Conservation (phyloP, 2,888 invertebrate species). For the Limnephilus lunatus region DNA sequence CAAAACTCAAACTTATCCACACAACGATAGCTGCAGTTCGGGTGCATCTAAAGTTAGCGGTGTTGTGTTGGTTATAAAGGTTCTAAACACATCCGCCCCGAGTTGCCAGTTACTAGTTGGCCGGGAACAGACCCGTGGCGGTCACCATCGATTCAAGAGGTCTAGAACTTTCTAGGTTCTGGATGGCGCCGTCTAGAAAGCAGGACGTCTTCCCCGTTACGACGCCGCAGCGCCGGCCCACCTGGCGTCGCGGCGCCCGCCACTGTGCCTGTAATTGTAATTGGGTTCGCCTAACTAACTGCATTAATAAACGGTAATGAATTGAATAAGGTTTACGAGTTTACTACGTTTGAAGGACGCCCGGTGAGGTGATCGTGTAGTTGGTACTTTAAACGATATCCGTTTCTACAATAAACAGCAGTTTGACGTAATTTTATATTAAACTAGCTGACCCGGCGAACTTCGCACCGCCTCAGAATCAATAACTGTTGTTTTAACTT, state of each 20-base stretch:
- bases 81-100: background rate
- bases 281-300: conserved; percentile 72
- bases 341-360: conserved; percentile 50
- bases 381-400: conserved; percentile 11
- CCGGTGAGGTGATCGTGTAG: conserved; percentile 34
- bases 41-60: background rate
- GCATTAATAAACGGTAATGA: conserved; percentile 73
- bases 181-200: too few species aligned
- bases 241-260: conserved; percentile 66
- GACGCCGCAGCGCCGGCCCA: conserved; percentile 67
- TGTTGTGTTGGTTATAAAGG: background rate
- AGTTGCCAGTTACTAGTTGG: background rate
- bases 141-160: background rate
- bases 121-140: background rate
- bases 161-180: background rate
- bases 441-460: too few species aligned
- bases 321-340: conserved; percentile 70
- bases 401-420: background rate
- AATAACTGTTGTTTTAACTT: too few species aligned
- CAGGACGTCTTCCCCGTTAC: conserved; percentile 53
- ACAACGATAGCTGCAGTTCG: background rate
- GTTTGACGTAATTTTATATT: background rate
- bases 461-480: too few species aligned
- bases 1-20: background rate
- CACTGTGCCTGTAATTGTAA: conserved; percentile 69